A percentile compares a stretch with the other conserved stretches of the same genome.
phyloP scores from a whole-genome alignment of 2,797 vertebrate genomes.

The Echeneis naucrates region DNA sequence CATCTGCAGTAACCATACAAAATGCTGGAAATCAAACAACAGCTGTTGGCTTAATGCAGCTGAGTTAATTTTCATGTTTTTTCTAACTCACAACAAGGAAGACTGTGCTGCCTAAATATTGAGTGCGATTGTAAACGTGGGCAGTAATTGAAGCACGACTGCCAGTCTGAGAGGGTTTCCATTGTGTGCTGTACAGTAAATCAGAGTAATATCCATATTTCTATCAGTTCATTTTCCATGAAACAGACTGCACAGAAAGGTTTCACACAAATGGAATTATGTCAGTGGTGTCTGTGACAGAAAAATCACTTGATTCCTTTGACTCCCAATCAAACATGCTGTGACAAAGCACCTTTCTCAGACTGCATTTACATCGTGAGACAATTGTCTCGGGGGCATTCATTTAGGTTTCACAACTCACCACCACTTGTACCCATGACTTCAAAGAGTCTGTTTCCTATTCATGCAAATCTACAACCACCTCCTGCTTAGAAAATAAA shows the following conservation, averaged over 20 bases:
- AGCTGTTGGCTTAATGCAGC: constrained; percentile 31
- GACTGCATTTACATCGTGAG: constrained; percentile 27
- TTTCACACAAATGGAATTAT: constrained; percentile 59
- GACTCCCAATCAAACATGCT: constrained; percentile 47
- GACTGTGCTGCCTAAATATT: constrained; percentile 42
- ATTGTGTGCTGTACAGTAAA: constrained; percentile 21
- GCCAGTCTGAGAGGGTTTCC: constrained; percentile 25
- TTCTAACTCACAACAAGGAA: constrained; percentile 9
- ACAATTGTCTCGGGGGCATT: constrained; percentile 54
- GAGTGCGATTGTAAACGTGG: constrained; percentile 38
- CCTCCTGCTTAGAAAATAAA: constrained; percentile 24
- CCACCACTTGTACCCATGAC: constrained; percentile 59
- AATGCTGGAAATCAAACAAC: constrained; percentile 38
- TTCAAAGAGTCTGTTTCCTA: constrained; percentile 75
- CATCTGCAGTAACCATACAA: constrained; percentile 2
- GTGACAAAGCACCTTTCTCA: constrained; percentile 57
- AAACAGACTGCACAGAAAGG: constrained; percentile 37
- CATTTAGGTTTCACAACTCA: constrained; percentile 67
- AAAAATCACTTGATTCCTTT: constrained; percentile 49
- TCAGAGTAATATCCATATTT: constrained; percentile 44
- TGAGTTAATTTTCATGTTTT: constrained; percentile 8
- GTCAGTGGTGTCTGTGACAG: constrained; percentile 43
- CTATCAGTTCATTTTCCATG: constrained; percentile 26
- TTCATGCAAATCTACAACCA: constrained; percentile 70
- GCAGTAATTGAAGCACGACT: constrained; percentile 37